phyloP scores from a whole-genome alignment of 2,797 vertebrate species.

The Chloroceryle amazona region DNA sequence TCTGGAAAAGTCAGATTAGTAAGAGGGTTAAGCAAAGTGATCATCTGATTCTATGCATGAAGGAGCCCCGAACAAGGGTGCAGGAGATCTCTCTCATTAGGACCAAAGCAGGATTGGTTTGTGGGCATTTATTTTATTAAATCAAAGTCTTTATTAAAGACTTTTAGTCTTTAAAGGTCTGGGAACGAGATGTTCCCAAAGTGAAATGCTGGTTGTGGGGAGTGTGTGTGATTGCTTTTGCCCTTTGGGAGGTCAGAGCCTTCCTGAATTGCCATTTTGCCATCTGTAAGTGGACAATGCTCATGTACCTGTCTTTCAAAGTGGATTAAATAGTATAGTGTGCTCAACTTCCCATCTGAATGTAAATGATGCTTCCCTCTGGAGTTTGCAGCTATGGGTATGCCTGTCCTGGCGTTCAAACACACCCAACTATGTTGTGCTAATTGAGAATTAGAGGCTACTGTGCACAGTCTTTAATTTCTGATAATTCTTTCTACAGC shows the following conservation, averaged over 20 bases:
- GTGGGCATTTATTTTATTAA: background rate
- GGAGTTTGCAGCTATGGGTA: background rate
- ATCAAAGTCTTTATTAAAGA: too few relatives aligned
- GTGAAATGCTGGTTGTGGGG: background rate
- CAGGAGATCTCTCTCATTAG: background rate
- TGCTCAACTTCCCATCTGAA: background rate
- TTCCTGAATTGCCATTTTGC: background rate
- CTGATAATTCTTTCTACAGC: background rate
- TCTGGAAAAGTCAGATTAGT: conserved; percentile 16
- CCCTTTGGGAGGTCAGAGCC: background rate
- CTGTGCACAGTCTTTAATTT: conserved; percentile 6
- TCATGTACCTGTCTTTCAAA: background rate
- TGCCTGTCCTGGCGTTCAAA: background rate
- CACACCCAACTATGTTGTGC: background rate
- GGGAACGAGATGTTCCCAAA: background rate
- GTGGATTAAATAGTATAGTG: background rate
- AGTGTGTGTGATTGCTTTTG: background rate
- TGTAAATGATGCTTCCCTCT: background rate
- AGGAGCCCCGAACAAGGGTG: background rate
- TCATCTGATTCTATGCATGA: background rate
- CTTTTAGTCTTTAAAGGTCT: too few relatives aligned
- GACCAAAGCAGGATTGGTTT: background rate
- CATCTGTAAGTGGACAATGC: background rate
- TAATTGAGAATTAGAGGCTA: background rate
- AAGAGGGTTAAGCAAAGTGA: background rate